Evolutionary conservation across 2,113 vertebrate species (phyloP).

Genomic region (Boulengeromyrus knoepffleri): DNA sequence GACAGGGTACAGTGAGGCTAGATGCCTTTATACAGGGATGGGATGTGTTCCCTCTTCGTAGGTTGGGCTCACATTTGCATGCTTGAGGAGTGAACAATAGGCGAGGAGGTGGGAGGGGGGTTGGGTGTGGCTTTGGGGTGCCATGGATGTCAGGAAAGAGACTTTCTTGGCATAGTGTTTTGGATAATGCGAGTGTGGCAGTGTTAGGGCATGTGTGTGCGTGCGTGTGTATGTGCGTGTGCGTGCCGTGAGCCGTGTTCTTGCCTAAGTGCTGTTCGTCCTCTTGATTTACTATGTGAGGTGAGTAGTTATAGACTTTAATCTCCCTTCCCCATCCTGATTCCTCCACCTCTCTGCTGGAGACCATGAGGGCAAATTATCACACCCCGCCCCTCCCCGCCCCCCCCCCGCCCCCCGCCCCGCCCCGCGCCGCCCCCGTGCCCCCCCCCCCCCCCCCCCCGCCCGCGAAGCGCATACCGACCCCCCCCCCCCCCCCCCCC

Average conservation of each 20-base stretch:
- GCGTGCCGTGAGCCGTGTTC: neutral
- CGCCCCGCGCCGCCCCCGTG: no score
- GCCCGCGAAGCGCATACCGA: no score
- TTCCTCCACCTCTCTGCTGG: neutral
- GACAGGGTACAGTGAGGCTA: slow-evolving; percentile 34
- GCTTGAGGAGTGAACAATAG: slow-evolving; percentile 27
- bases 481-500: no score
- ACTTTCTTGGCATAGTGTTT: slow-evolving; percentile 9
- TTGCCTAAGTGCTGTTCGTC: neutral
- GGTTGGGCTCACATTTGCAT: slow-evolving; percentile 39
- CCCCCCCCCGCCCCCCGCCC: neutral
- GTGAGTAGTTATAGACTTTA: slow-evolving; percentile 20
- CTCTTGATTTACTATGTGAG: neutral
- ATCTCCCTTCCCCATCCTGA: neutral
- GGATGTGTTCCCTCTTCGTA: slow-evolving; percentile 24
- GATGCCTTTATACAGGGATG: slow-evolving; percentile 59
- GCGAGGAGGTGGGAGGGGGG: slow-evolving; percentile 38
- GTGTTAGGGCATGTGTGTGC: neutral
- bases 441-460: no score
- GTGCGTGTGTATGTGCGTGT: neutral
- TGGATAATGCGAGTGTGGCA: slow-evolving; percentile 30
- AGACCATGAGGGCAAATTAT: neutral
- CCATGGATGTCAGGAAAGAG: slow-evolving; percentile 20
- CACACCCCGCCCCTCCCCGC: neutral
- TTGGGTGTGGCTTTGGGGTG: slow-evolving; percentile 27